Evolutionary conservation across 2,797 vertebrate genomes (phyloP), one percentile per base, ranked within the genome.

Genomic region (Austrolebias charrua): DNA sequence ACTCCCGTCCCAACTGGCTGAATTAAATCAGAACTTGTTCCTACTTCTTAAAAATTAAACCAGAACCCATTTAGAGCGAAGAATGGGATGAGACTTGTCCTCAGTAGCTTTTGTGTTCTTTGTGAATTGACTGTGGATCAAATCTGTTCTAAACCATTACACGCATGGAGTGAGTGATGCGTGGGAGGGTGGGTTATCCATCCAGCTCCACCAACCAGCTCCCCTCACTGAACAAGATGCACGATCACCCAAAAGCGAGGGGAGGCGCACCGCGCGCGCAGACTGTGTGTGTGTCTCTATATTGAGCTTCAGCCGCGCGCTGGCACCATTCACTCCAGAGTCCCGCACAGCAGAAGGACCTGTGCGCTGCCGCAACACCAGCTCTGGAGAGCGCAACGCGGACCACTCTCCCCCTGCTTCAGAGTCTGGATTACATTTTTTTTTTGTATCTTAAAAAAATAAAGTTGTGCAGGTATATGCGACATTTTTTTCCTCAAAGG

Each of bases 191-290:
- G 24, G 73, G 73, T 81, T 71, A 72, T 75, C 85, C 87, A 82
- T 86, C 71, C 78, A 61, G 69, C 55, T 40, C 89, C 90, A 76
- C 90, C 91, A 91, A 89, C 86, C 90, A 90, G 89, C 86, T 87
- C 78, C 73, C 78, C 75, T 76, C 69, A 56, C 79, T 80, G 87
- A 86, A 86, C 85, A 82, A 40, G 80, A 85, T 88, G 83, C 76
- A 85, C 64, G 77, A 81, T 88, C 81, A 71, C 82, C 63, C 81
- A 80, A 74, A 76, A 60, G 76, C 80, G 78, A 84, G 86, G 90
- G 91, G 92, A 90, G 91, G 91, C 87, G 92, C 91, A 86, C 83
- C 75, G 75, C n/a, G n/a, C 76, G 69, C 73, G 60, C 70, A 80
- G 82, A 83, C 80, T 71, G 73, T 62, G 79, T n/a, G n/a, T n/a